Conservation (phyloP, 2,888 invertebrate genomes). For the Nasonovia ribisnigri region DNA sequence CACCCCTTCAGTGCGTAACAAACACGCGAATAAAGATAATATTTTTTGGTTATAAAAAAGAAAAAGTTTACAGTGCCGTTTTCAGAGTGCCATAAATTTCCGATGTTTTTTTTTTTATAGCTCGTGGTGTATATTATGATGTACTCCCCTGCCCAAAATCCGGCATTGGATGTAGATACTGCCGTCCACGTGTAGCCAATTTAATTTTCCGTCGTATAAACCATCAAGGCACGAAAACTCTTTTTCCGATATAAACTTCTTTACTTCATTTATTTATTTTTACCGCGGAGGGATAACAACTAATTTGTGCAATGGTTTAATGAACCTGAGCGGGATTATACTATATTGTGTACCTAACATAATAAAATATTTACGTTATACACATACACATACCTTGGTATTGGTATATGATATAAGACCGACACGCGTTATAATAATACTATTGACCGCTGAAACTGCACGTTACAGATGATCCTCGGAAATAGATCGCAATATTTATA, state of each 20-base stretch:
- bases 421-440: neutral
- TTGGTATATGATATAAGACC: neutral
- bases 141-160: neutral
- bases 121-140: neutral
- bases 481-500: neutral
- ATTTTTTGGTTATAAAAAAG: slow-evolving; percentile 42
- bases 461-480: neutral
- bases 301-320: slow-evolving; percentile 26
- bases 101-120: slow-evolving; percentile 34
- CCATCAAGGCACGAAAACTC: slow-evolving; percentile 22
- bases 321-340: neutral
- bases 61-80: slow-evolving; percentile 4
- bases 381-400: neutral
- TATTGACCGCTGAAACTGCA: neutral
- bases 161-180: neutral
- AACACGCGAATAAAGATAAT: slow-evolving; percentile 42
- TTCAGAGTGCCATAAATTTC: slow-evolving; percentile 44
- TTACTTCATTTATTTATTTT: neutral
- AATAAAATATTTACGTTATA: neutral
- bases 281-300: neutral
- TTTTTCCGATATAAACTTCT: slow-evolving; percentile 16
- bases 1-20: neutral
- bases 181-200: slow-evolving; percentile 31
- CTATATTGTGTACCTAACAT: neutral
- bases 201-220: slow-evolving; percentile 48